These are phyloP conservation scores for Cristatella mucedo DNA, from an alignment of 2,888 invertebrate genomes.

Conservation along the genomic window DNA sequence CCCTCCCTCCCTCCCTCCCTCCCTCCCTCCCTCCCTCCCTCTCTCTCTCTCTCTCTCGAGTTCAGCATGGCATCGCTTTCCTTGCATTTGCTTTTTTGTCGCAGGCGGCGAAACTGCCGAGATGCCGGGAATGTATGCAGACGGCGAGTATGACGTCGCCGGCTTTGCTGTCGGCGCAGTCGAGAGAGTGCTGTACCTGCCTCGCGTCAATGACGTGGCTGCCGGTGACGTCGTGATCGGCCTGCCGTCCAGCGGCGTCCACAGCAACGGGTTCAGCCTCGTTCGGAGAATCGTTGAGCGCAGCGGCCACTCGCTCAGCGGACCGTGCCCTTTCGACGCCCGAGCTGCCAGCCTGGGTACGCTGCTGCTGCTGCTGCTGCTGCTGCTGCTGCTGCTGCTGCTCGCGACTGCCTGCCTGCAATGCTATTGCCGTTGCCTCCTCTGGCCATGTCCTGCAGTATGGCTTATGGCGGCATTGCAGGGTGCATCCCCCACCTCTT, in stretches of 20 bases:
- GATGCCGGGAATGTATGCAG: conserved; percentile 81
- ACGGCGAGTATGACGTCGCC: conserved; percentile 79
- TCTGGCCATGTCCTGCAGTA: no score
- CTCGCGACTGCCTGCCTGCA: no score
- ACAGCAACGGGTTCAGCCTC: conserved; percentile 84
- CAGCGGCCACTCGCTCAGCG: conserved; percentile 49
- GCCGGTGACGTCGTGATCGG: conserved; percentile 68
- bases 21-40: no score
- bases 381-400: conserved; percentile 1
- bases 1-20: no score
- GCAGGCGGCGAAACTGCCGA: conserved; percentile 86
- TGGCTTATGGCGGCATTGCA: no score
- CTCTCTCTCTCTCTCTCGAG: no score
- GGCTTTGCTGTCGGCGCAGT: conserved; percentile 89
- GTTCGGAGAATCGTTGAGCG: conserved; percentile 61
- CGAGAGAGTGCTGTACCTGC: conserved; percentile 57
- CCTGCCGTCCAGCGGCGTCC: conserved; percentile 72
- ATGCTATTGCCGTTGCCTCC: no score
- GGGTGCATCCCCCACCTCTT: no score
- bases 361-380: conserved; percentile 13
- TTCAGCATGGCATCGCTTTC: no score
- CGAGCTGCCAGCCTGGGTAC: conserved; percentile 57
- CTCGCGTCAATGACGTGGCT: conserved; percentile 48
- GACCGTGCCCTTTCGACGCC: conserved; percentile 51
- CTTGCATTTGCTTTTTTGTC: conserved; percentile 14